Evolutionary conservation across 2,113 vertebrate genomes (phyloP).

Genomic region (Penelope pileata): DNA sequence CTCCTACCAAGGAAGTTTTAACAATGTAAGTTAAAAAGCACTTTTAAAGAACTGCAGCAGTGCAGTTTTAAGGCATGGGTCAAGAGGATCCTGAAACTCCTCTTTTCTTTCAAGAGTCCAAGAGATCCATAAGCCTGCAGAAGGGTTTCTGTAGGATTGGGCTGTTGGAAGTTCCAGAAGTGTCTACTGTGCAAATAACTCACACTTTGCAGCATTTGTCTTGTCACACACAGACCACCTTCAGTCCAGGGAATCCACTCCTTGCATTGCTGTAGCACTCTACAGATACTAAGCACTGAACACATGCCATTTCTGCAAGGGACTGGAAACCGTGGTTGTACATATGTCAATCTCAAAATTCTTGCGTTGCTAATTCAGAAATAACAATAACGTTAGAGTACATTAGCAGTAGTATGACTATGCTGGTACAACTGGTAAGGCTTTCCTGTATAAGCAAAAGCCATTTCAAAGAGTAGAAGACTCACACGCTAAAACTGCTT

Average conservation of each 20-base stretch:
- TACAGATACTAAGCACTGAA: not conserved
- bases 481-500: rapidly evolving
- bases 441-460: not conserved
- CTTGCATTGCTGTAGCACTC: not conserved
- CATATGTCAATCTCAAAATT: rapidly evolving
- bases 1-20: not conserved
- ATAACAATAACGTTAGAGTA: not conserved
- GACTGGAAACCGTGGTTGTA: not conserved
- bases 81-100: not conserved
- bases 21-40: not conserved
- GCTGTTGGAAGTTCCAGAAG: not conserved
- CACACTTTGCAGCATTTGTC: not conserved
- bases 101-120: not conserved
- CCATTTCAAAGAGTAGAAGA: not conserved
- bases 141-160: not conserved
- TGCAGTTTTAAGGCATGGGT: not conserved
- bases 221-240: not conserved
- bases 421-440: not conserved
- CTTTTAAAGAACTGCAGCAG: not conserved
- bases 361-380: rapidly evolving
- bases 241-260: not conserved
- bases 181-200: not conserved
- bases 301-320: not conserved
- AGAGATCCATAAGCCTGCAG: not conserved
- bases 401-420: rapidly evolving